Percentiles rank a stretch among this genome's conserved stretches.
Evolutionary conservation across 2,797 vertebrate genomes (phyloP).

Genomic region (Siniperca obscura): DNA sequence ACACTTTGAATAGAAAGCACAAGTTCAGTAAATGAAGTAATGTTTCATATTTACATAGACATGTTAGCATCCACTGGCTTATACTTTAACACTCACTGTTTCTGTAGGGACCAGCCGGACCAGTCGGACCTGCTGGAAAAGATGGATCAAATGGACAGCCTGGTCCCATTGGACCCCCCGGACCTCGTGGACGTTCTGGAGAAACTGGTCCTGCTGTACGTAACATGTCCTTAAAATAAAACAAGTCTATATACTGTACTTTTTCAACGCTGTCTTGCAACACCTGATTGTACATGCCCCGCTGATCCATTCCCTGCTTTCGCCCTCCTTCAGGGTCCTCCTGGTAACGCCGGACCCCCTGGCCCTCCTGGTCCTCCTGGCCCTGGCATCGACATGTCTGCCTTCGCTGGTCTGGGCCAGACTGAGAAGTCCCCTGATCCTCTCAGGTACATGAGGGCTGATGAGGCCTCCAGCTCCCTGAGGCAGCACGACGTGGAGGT

Average conservation of each 20-base stretch:
- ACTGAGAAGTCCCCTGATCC: conserved; percentile 94
- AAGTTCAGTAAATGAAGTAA: conserved; percentile 22
- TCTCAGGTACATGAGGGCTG: conserved; percentile 95
- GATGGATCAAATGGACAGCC: conserved; percentile 92
- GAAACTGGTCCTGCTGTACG: conserved; percentile 93
- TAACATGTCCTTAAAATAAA: conserved; percentile 49
- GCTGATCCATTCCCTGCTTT: conserved; percentile 18
- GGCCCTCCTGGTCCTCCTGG: conserved; percentile 97
- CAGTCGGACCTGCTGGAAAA: conserved; percentile 93
- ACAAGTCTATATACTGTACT: not conserved
- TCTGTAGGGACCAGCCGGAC: conserved; percentile 91
- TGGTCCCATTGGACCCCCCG: conserved; percentile 94
- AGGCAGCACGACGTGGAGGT: conserved; percentile 94
- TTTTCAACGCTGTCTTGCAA: not conserved
- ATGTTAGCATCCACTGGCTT: not conserved
- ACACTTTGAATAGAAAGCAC: conserved; percentile 15
- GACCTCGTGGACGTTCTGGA: conserved; percentile 95
- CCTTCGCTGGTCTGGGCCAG: conserved; percentile 92
- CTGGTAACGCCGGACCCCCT: conserved; percentile 93
- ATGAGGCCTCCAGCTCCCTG: conserved; percentile 89
- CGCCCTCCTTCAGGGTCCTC: conserved; percentile 88
- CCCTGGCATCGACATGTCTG: conserved; percentile 97
- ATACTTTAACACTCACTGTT: conserved; percentile 28
- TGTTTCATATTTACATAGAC: conserved; percentile 10
- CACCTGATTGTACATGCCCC: not conserved